Conservation (phyloP, 2,113 vertebrate genomes). For the Xiphias gladius region DNA sequence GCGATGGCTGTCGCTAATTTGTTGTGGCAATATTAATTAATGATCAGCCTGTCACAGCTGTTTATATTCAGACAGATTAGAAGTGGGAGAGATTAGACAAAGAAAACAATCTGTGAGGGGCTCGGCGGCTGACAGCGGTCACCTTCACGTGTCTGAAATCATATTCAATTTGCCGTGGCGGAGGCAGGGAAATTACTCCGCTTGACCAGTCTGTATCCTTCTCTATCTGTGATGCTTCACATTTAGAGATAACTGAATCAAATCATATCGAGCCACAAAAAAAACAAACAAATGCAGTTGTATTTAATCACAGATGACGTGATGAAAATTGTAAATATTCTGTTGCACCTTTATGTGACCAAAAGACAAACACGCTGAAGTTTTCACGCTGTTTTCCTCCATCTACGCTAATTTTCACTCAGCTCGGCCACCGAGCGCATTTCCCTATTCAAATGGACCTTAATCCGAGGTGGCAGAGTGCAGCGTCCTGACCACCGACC, state of each 20-base stretch:
- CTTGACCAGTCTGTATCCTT: constrained; percentile 71
- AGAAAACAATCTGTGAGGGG: constrained; percentile 85
- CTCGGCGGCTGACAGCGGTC: constrained; percentile 84
- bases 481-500: constrained; percentile 53
- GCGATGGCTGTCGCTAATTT: constrained; percentile 86
- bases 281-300: constrained; percentile 18
- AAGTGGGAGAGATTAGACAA: constrained; percentile 84
- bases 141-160: constrained; percentile 86
- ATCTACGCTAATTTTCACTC: constrained; percentile 65
- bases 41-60: constrained; percentile 84
- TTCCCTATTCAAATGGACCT: constrained; percentile 67
- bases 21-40: constrained; percentile 91
- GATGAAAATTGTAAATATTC: constrained; percentile 33
- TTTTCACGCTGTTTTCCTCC: constrained; percentile 16
- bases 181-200: constrained; percentile 76
- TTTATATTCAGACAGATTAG: constrained; percentile 88
- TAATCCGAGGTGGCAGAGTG: constrained; percentile 67
- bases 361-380: neutral
- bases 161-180: constrained; percentile 84
- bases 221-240: constrained; percentile 53
- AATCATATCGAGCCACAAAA: constrained; percentile 28
- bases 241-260: constrained; percentile 67
- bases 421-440: constrained; percentile 43
- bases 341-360: neutral
- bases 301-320: constrained; percentile 31